Conservation (phyloP, 2,888 invertebrate genomes). For the Perizoma affinitatum region DNA sequence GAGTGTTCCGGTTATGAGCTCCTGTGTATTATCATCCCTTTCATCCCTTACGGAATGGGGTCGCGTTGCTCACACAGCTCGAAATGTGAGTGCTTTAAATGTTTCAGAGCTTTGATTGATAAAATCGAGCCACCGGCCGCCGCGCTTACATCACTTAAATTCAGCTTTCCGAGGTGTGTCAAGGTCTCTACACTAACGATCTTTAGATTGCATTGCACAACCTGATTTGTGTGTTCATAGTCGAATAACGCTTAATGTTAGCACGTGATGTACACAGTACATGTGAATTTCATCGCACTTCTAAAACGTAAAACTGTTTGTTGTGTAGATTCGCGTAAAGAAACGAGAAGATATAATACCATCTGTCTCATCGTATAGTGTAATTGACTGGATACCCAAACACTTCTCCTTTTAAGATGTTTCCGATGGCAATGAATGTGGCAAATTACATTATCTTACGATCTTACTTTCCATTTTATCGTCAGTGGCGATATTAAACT, state of each 20-base stretch:
- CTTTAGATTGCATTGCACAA: constrained; percentile 58
- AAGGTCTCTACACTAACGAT: constrained; percentile 52
- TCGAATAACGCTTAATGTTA: constrained; percentile 24
- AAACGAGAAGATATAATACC: constrained; percentile 16
- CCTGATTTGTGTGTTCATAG: constrained; percentile 29
- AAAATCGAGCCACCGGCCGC: constrained; percentile 36
- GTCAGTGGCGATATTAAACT: constrained; percentile 20
- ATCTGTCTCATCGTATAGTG: constrained; percentile 15
- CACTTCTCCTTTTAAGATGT: constrained; percentile 22
- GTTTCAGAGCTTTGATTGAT: constrained; percentile 34
- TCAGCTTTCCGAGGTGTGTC: constrained; percentile 54
- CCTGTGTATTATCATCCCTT: constrained; percentile 36
- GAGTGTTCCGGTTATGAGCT: constrained; percentile 38
- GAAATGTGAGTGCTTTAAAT: constrained; percentile 34
- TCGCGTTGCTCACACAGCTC: constrained; percentile 27
- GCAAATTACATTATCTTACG: constrained; percentile 7
- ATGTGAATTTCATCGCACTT: neutral
- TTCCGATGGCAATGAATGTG: constrained; percentile 9
- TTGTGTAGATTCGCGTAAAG: constrained; percentile 2
- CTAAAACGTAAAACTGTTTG: constrained; percentile 1
- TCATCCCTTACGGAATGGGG: constrained; percentile 32
- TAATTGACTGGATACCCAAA: constrained; percentile 16
- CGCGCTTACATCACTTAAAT: constrained; percentile 46
- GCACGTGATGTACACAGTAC: constrained; percentile 2
- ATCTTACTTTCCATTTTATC: constrained; percentile 17